Evolutionary conservation across 2,888 invertebrate species (phyloP), one percentile per base, ranked within the genome.

Genomic region (Mythimna loreyi): DNA sequence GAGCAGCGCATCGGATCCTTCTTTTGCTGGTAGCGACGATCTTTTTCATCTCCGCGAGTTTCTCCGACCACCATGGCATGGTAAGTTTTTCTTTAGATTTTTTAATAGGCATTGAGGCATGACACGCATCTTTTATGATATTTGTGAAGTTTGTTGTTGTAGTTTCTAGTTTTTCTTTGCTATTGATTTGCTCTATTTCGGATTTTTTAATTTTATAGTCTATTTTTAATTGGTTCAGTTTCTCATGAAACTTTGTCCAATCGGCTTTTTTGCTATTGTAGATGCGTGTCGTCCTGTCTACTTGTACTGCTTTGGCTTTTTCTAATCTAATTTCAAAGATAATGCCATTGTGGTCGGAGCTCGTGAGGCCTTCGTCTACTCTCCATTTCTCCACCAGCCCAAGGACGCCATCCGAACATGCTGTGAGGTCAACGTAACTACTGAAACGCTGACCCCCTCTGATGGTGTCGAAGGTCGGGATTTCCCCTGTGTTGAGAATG

Each of bases 41-140:
- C 19, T n/a, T 28, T 28, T 52, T 52, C 52, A 52, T 28, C 8
- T 16, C 9, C 0, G 2, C 52, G 52, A 52, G 19, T 52, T 9
- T 30, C 28, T 52, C 52, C 19, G 52, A 28, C 28, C 53, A 53
- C 53, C 53, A 53, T 1, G 53, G 53, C 53, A 53, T n/a, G 8
- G 19, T 30, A 30, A 53, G n/a, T 5, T 11, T 11, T 1, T 53
- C 30, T 9, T 11, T 30, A 1, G 3, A 9, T 11, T 30, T n/a
- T n/a, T 9, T 30, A 2, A 5, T 1, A 5, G 53, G 53, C 11
- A 30, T 53, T 0, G 53, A 1, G 5, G 1, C 2, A 3, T 2
- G 11, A 11, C 53, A 53, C 11, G 53, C 53, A 2, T 53, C 30
- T 2, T n/a, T 6, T 2, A 53, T n/a, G 0, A 11, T 9, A 11